Evolutionary conservation across 2,888 invertebrate genomes (phyloP), one percentile per base, ranked within the genome.

Genomic region (Heliconius ismenius): DNA sequence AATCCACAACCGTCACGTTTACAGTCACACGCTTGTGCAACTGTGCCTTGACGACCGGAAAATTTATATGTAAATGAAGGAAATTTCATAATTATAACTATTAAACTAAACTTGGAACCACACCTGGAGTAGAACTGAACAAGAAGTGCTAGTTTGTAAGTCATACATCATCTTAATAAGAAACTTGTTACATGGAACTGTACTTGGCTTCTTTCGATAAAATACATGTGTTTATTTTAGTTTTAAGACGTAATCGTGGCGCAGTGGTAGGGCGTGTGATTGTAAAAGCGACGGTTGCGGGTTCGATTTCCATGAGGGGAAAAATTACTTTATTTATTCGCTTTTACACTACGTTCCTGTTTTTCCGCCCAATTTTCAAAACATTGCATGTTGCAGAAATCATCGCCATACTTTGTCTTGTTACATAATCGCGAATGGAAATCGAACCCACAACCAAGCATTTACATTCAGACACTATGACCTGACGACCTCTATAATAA

Each of bases 161-260:
- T 39, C 36, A 65, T 65, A 65, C 24, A 65, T 65, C 65, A 65
- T 65, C 65, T 65, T 39, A 65, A 39, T 24, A 65, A 36, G 65
- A 39, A 65, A 36, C 65, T 13, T 39, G 65, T 65, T 65, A 39
- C 65, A 24, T n/a, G n/a, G n/a, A 39, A 32, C 32, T 65, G 36
- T 64, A n/a, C 21, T 32, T 63, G 18, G 9, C n/a, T 63, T 15
- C 26, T 63, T 63, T 21, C n/a, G 11, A 15, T 10, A n/a, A 65
- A 32, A 65, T 65, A n/a, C 64, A 65, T 1, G n/a, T 58, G n/a
- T 11, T n/a, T 58, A 10, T 58, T 58, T 58, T n/a, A 11, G n/a
- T n/a, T 58, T n/a, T 58, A n/a, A n/a, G 3, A 10, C 0, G 9
- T 58, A 49, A 1, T 43, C 15, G 15, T 43, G 6, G 43, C 18